Conservation (phyloP, 1,140 invertebrate genomes). For the Rhyacophila brunnea region DNA sequence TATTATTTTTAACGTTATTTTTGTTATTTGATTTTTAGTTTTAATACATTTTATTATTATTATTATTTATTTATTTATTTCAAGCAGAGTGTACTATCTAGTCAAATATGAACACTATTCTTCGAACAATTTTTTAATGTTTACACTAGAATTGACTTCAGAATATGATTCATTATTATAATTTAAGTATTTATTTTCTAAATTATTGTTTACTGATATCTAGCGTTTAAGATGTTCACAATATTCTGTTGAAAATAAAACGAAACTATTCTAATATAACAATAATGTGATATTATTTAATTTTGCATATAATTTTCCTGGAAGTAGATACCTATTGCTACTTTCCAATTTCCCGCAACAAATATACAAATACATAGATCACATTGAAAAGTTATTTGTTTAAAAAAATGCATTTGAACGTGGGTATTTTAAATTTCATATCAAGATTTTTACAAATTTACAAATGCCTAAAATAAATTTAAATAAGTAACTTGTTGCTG, state of each 20-base stretch:
- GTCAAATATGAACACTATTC: constrained; percentile 29
- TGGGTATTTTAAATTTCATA: background rate
- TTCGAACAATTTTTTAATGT: constrained; percentile 13
- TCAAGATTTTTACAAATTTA: background rate
- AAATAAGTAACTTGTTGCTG: background rate
- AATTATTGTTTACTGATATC: background rate
- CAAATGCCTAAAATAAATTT: background rate
- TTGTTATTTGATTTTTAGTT: constrained; percentile 30
- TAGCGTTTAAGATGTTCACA: background rate
- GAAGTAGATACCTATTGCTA: too few relatives aligned
- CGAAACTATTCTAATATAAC: background rate
- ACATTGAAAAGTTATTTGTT: too few relatives aligned
- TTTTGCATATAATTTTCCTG: too few relatives aligned
- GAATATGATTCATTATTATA: constrained; percentile 15
- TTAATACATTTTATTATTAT: constrained; percentile 20
- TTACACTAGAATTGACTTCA: constrained; percentile 14
- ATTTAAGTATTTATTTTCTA: constrained; percentile 9
- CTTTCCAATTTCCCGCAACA: too few relatives aligned
- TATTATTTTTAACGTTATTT: constrained; percentile 15
- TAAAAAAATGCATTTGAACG: too few relatives aligned
- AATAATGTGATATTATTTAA: too few relatives aligned
- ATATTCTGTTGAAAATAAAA: constrained; percentile 1
- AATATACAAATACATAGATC: too few relatives aligned
- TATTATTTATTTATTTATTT: constrained; percentile 25
- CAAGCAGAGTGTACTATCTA: constrained; percentile 34